Evolutionary conservation across 2,113 vertebrate genomes (phyloP).

Genomic region (Terrapene triunguis): DNA sequence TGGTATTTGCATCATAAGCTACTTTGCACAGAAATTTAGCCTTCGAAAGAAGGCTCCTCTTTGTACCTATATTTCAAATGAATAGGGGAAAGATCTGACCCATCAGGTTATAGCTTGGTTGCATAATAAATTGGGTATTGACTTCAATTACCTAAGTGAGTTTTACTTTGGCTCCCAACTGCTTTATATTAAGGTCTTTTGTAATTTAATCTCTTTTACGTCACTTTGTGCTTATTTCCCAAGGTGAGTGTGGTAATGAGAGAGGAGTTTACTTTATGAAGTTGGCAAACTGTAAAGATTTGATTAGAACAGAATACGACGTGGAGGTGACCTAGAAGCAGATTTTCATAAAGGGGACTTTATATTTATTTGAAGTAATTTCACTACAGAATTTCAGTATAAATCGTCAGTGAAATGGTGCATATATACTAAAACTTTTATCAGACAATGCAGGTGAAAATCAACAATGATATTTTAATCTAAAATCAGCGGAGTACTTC

Average conservation of each 20-base stretch:
- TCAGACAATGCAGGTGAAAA: not conserved
- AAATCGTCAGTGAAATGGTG: not conserved
- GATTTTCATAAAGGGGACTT: not conserved
- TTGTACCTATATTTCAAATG: not conserved
- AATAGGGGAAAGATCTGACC: not conserved
- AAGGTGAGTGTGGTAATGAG: not conserved
- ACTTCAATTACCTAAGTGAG: not conserved
- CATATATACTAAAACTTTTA: not conserved
- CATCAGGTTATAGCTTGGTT: not conserved
- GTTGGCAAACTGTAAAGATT: not conserved
- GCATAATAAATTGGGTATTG: not conserved
- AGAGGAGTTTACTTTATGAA: not conserved
- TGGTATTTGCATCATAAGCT: not conserved
- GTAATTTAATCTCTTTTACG: not conserved
- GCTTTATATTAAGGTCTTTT: not conserved
- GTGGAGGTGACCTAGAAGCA: not conserved
- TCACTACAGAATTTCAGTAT: not conserved
- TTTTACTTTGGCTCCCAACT: not conserved
- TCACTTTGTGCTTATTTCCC: not conserved
- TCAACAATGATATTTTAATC: not conserved
- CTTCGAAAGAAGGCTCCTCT: not conserved
- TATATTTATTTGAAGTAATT: not conserved
- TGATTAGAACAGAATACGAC: not conserved
- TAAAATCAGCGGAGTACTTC: not conserved
- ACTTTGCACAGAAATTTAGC: not conserved